phyloP scores from a whole-genome alignment of 2,797 vertebrate species.

The Sparidentex hasta region DNA sequence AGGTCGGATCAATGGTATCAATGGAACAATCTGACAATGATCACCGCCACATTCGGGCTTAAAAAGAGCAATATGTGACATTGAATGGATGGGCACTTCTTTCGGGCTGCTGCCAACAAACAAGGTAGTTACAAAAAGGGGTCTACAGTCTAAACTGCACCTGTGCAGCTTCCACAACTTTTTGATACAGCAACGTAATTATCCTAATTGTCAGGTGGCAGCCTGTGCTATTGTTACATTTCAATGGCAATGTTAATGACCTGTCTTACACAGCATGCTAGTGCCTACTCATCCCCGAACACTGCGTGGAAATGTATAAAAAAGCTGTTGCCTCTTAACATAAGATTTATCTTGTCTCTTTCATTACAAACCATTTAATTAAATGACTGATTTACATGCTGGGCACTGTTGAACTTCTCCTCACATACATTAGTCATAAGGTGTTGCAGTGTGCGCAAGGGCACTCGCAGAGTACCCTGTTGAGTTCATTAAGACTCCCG shows the following conservation, averaged over 20 bases:
- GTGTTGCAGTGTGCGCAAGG: slow-evolving; percentile 56
- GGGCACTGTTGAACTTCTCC: slow-evolving; percentile 55
- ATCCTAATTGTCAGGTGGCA: slow-evolving; percentile 61
- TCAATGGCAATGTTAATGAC: slow-evolving; percentile 54
- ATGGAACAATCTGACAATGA: slow-evolving; percentile 75
- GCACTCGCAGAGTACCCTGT: slow-evolving; percentile 57
- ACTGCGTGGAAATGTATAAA: slow-evolving; percentile 1
- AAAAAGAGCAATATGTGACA: slow-evolving; percentile 55
- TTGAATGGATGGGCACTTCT: slow-evolving; percentile 55
- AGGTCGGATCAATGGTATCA: slow-evolving; percentile 71
- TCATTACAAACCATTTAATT: slow-evolving; percentile 67
- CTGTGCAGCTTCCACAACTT: slow-evolving; percentile 39
- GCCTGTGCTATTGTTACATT: slow-evolving; percentile 51
- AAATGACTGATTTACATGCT: slow-evolving; percentile 68
- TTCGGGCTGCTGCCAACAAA: slow-evolving; percentile 41
- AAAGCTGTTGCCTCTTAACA: slow-evolving; percentile 35
- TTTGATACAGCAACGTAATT: slow-evolving; percentile 46
- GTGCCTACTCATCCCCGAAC: slow-evolving; percentile 38
- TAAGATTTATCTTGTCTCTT: slow-evolving; percentile 58
- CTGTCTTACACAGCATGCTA: slow-evolving; percentile 29
- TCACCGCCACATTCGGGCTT: slow-evolving; percentile 48
- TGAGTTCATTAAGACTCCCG: slow-evolving; percentile 76
- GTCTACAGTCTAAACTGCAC: slow-evolving; percentile 42
- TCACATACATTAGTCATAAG: slow-evolving; percentile 75
- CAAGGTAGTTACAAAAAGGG: slow-evolving; percentile 47